Conservation (phyloP, 2,888 invertebrate species). For the Lasioglossum vierecki region DNA sequence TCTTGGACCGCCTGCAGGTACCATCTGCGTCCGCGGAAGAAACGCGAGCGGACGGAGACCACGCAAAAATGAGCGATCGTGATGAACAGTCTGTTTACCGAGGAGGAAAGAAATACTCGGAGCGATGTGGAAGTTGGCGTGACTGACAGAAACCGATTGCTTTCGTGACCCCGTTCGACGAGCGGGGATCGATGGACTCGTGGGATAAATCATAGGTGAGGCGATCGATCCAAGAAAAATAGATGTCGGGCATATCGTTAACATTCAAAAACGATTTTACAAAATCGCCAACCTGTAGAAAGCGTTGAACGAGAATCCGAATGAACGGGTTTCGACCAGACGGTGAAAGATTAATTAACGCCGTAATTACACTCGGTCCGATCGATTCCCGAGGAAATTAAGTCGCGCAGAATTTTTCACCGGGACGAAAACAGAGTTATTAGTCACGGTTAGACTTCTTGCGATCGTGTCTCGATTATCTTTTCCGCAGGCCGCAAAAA, state of each 20-base stretch:
- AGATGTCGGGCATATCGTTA: neutral
- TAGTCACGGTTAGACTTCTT: neutral
- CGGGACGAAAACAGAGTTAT: neutral
- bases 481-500: neutral
- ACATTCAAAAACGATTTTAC: neutral
- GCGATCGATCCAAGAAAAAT: conserved; percentile 27
- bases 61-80: conserved; percentile 38
- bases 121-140: conserved; percentile 10
- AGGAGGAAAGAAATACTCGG: conserved; percentile 20
- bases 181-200: conserved; percentile 21
- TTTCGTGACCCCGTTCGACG: conserved; percentile 21
- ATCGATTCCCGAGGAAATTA: conserved; percentile 25
- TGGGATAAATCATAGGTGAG: conserved; percentile 32
- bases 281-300: neutral
- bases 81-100: conserved; percentile 39
- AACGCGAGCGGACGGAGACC: neutral
- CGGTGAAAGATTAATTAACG: conserved; percentile 14
- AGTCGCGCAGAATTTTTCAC: neutral
- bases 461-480: conserved; percentile 13
- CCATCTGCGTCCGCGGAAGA: conserved; percentile 17
- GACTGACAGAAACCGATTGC: conserved; percentile 40
- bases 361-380: neutral
- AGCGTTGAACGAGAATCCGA: neutral
- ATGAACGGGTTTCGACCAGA: neutral
- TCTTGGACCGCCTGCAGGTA: neutral